A percentile compares a stretch with the other conserved stretches of the same genome.
These are phyloP conservation scores for Chelon labrosus DNA, from an alignment of 2,797 vertebrate genomes.

Conservation along the genomic window DNA sequence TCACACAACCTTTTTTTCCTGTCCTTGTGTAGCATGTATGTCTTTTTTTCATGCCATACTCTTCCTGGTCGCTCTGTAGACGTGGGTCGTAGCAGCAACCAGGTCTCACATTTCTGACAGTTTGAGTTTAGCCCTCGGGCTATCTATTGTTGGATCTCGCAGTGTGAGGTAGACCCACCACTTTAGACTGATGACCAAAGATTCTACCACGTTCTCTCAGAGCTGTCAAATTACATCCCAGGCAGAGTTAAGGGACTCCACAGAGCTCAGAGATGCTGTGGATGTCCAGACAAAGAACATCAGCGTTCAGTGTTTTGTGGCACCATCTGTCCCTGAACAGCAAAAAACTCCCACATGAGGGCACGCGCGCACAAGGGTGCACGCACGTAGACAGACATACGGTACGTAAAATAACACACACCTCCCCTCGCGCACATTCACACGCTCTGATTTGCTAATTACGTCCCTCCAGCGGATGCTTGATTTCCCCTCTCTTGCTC, in stretches of 20 bases:
- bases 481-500: conserved; percentile 24
- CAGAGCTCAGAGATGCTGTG: conserved; percentile 16
- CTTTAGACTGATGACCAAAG: no score
- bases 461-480: conserved; percentile 43
- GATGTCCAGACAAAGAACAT: conserved; percentile 32
- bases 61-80: background rate
- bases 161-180: no score
- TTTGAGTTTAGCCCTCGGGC: conserved; percentile 3
- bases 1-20: no score
- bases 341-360: conserved; percentile 40
- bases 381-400: background rate
- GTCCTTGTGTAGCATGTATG: no score
- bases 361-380: conserved; percentile 8
- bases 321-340: conserved; percentile 54
- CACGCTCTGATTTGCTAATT: conserved; percentile 31
- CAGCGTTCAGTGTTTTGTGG: conserved; percentile 31
- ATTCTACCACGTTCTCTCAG: no score
- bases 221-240: background rate
- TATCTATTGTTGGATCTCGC: background rate
- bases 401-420: conserved; percentile 9
- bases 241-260: background rate
- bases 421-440: background rate
- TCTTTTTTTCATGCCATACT: background rate
- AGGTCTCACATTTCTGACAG: background rate
- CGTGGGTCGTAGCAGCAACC: background rate